Evolutionary conservation across 1,140 invertebrate genomes (phyloP).

Genomic region (Akabosia matsudoensis): DNA sequence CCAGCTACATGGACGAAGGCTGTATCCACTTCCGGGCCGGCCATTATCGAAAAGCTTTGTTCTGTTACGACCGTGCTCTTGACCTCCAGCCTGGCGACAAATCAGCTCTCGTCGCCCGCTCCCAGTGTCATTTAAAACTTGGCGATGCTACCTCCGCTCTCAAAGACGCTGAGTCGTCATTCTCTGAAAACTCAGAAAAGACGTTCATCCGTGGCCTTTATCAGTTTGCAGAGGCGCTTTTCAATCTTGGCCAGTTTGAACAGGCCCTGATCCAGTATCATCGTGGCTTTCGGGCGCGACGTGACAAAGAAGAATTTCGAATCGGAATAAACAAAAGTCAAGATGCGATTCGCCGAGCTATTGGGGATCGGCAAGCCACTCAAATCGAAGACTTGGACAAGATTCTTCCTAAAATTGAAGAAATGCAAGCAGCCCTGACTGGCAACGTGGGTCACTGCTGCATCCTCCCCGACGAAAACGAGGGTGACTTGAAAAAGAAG

Average conservation of each 20-base stretch:
- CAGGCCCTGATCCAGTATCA: constrained; percentile 55
- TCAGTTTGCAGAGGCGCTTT: constrained; percentile 55
- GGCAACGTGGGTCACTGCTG: constrained; percentile 13
- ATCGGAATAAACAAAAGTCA: constrained; percentile 56
- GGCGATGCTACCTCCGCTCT: constrained; percentile 37
- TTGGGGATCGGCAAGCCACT: constrained; percentile 51
- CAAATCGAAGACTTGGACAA: constrained; percentile 43
- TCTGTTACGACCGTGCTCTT: constrained; percentile 41
- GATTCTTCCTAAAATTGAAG: constrained; percentile 38
- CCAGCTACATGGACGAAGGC: constrained; percentile 46
- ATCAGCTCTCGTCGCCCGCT: constrained; percentile 34
- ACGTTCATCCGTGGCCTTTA: constrained; percentile 48
- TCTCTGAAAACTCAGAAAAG: constrained; percentile 17
- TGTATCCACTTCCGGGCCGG: constrained; percentile 43
- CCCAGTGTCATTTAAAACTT: constrained; percentile 43
- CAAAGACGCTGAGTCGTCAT: constrained; percentile 39
- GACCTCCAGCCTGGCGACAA: constrained; percentile 33
- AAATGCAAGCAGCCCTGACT: constrained; percentile 16
- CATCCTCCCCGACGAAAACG: not conserved
- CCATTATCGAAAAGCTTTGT: constrained; percentile 38
- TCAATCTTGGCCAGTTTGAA: constrained; percentile 56
- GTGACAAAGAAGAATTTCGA: constrained; percentile 54
- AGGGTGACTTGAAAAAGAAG: not conserved
- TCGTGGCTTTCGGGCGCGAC: constrained; percentile 53
- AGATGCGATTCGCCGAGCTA: constrained; percentile 56